phyloP scores from a whole-genome alignment of 2,797 vertebrate species.

The Heterohyrax brucei region DNA sequence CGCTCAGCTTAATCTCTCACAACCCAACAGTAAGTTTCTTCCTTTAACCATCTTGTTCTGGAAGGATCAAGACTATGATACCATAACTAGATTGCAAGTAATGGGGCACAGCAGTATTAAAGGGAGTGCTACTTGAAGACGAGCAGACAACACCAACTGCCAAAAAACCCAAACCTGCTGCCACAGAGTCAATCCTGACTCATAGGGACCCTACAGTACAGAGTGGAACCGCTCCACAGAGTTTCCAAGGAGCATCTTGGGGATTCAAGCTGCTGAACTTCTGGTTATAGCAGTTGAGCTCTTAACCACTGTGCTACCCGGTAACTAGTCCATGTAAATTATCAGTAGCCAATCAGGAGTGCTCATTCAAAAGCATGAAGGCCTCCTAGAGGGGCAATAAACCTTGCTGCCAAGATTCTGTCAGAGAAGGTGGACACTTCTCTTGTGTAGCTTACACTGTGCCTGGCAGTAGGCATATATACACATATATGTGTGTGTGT shows the following conservation, averaged over 20 bases:
- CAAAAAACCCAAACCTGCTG: too few relatives aligned
- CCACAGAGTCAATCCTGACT: too few relatives aligned
- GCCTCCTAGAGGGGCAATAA: conserved; percentile 80
- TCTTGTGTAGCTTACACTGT: conserved; percentile 76
- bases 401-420: conserved; percentile 63
- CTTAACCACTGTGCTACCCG: too few relatives aligned
- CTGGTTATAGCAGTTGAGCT: too few relatives aligned
- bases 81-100: conserved; percentile 56
- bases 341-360: conserved; percentile 82
- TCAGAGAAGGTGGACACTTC: conserved; percentile 80
- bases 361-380: conserved; percentile 82
- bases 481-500: background rate
- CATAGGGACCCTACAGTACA: too few relatives aligned
- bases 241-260: too few relatives aligned
- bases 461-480: conserved; percentile 38
- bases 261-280: too few relatives aligned
- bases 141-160: conserved; percentile 80
- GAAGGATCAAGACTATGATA: conserved; percentile 78
- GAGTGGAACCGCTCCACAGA: too few relatives aligned
- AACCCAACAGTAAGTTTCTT: conserved; percentile 66
- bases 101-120: conserved; percentile 74
- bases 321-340: conserved; percentile 81
- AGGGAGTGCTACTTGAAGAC: conserved; percentile 80
- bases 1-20: background rate
- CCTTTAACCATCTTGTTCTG: conserved; percentile 80